These are phyloP conservation scores for Caenorhabditis doughertyi DNA, from an alignment of 2,888 invertebrate species.

Conservation along the genomic window DNA sequence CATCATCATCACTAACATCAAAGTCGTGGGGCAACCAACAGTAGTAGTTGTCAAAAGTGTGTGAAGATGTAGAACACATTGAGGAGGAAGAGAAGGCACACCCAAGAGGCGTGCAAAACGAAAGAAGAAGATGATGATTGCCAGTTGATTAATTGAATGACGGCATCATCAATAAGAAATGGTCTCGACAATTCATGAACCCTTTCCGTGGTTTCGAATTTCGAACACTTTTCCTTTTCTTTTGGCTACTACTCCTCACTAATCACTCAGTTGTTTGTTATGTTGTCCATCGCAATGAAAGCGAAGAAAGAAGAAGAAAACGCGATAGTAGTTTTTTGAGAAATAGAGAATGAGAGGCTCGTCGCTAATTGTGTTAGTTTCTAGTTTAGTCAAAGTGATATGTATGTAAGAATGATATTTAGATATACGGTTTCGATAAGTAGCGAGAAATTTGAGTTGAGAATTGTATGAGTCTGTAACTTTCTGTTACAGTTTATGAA, in stretches of 20 bases:
- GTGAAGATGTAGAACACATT: slow-evolving; percentile 54
- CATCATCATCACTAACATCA: slow-evolving; percentile 9
- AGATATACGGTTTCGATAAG: too few relatives aligned
- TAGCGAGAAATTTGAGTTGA: too few relatives aligned
- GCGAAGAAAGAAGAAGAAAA: slow-evolving; percentile 1
- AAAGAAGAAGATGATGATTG: slow-evolving; percentile 54
- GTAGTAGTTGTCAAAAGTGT: slow-evolving; percentile 18
- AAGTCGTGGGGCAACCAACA: background rate
- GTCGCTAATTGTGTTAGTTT: background rate
- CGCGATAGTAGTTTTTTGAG: background rate
- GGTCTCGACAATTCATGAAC: slow-evolving; percentile 26
- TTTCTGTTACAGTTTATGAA: too few relatives aligned
- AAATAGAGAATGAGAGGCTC: background rate
- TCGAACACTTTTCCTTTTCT: slow-evolving; percentile 3
- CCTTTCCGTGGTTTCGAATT: background rate
- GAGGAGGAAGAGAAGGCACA: slow-evolving; percentile 54
- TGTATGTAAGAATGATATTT: background rate
- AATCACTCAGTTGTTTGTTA: slow-evolving; percentile 7
- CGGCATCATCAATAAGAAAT: slow-evolving; percentile 30
- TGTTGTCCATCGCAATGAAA: slow-evolving; percentile 14
- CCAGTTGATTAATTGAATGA: slow-evolving; percentile 56
- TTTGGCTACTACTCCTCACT: slow-evolving; percentile 1
- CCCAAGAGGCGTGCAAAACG: slow-evolving; percentile 57
- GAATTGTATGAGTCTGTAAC: too few relatives aligned
- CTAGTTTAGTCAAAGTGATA: slow-evolving; percentile 2